Percentiles rank a stretch among this genome's conserved stretches.
phyloP scores from a whole-genome alignment of 2,888 invertebrate species.

The Drosophila peninsularis region DNA sequence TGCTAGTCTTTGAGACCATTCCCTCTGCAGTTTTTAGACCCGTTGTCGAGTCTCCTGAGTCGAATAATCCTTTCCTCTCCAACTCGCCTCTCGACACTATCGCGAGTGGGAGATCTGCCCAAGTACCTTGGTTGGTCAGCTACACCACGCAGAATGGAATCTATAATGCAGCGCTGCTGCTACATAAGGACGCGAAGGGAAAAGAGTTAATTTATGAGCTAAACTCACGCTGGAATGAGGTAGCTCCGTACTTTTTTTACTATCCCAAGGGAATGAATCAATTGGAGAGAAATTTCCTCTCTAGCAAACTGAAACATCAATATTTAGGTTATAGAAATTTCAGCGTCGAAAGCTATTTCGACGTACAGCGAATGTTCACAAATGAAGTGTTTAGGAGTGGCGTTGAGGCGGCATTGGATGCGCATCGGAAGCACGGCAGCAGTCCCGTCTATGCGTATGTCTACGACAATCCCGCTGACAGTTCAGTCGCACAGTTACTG shows the following conservation, averaged over 20 bases:
- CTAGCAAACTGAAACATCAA: not conserved
- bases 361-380: conserved; percentile 6
- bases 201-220: conserved; percentile 1
- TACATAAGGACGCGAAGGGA: not conserved
- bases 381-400: conserved; percentile 3
- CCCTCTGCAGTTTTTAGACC: conserved; percentile 1
- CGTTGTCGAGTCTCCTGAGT: conserved; percentile 1
- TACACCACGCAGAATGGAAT: conserved; percentile 11
- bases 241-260: conserved; percentile 5
- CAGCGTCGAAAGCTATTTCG: conserved; percentile 8
- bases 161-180: not conserved
- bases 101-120: not conserved
- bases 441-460: conserved; percentile 5
- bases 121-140: conserved; percentile 85
- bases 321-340: conserved; percentile 1
- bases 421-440: not conserved
- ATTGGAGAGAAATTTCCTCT: not conserved
- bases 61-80: not conserved
- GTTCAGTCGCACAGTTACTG: not conserved
- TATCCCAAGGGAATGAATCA: not conserved
- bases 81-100: not conserved
- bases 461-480: conserved; percentile 3
- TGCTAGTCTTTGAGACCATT: not conserved
- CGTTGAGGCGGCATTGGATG: not conserved
- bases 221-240: conserved; percentile 1